phyloP scores from a whole-genome alignment of 2,888 invertebrate genomes.

The Himalopsyche japonica region DNA sequence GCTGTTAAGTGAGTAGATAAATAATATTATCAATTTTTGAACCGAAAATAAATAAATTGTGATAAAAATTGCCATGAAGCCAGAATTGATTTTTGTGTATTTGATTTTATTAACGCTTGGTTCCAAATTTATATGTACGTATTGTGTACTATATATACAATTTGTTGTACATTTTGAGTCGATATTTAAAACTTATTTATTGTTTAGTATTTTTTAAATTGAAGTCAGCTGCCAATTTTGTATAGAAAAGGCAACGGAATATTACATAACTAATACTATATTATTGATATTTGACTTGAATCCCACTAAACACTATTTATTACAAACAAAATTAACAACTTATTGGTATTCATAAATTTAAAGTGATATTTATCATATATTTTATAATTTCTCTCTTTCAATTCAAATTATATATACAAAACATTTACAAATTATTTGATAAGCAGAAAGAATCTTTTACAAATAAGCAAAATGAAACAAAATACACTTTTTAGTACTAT shows the following conservation, averaged over 20 bases:
- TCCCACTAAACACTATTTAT: background rate
- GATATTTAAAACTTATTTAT: background rate
- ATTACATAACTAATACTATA: background rate
- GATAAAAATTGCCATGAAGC: background rate
- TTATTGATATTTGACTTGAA: background rate
- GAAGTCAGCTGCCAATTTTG: background rate
- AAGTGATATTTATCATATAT: too few species aligned
- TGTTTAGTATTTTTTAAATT: background rate
- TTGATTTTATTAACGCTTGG: background rate
- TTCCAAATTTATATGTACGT: background rate
- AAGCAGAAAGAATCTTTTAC: too few species aligned
- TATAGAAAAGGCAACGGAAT: background rate
- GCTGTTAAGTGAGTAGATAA: background rate
- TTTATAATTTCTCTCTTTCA: too few species aligned
- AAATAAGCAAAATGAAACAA: too few species aligned
- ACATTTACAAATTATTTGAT: too few species aligned
- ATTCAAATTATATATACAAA: too few species aligned
- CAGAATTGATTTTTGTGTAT: background rate
- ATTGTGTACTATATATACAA: background rate
- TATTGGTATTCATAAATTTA: too few species aligned
- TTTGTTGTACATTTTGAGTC: background rate
- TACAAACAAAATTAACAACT: background rate
- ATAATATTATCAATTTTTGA: background rate
- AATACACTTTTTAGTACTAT: too few species aligned
- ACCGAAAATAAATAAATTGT: background rate